Evolutionary conservation across 2,113 vertebrate species (phyloP).

Genomic region (Heterocephalus glaber): DNA sequence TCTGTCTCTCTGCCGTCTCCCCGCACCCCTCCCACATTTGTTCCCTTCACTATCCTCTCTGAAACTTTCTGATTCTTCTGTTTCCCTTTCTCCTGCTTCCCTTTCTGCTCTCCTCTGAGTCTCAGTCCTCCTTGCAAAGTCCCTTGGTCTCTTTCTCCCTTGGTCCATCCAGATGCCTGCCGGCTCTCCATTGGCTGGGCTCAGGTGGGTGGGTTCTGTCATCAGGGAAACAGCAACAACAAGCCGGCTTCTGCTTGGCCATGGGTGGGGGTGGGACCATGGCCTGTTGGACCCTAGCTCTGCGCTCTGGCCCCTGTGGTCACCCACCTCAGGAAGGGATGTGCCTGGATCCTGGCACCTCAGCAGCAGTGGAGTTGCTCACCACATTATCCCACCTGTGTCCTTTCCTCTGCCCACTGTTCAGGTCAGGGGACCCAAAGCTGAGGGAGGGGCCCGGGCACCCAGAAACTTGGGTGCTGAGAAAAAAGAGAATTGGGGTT

Average conservation of each 20-base stretch:
- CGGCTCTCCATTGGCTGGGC: constrained; percentile 49
- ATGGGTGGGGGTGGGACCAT: background rate
- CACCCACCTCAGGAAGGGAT: constrained; percentile 9
- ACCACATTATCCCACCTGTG: background rate
- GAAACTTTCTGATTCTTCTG: background rate
- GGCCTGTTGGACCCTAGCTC: constrained; percentile 4
- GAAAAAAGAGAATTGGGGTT: background rate
- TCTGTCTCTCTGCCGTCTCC: background rate
- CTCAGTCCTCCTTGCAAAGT: background rate
- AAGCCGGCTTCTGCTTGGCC: background rate
- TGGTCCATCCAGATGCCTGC: background rate
- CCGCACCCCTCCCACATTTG: background rate
- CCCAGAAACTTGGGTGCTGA: background rate
- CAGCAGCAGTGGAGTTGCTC: constrained; percentile 78
- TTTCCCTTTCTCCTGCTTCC: background rate
- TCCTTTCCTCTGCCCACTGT: constrained; percentile 63
- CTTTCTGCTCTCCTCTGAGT: background rate
- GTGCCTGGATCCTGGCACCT: constrained; percentile 59
- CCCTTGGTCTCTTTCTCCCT: background rate
- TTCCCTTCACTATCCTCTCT: background rate
- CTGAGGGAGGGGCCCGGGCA: background rate
- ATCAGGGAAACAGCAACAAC: constrained; percentile 72
- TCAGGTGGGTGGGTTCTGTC: constrained; percentile 65
- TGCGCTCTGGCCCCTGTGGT: background rate
- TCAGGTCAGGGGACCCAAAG: constrained; percentile 62